phyloP scores from a whole-genome alignment of 2,888 invertebrate genomes.

The Melanophora roralis region DNA sequence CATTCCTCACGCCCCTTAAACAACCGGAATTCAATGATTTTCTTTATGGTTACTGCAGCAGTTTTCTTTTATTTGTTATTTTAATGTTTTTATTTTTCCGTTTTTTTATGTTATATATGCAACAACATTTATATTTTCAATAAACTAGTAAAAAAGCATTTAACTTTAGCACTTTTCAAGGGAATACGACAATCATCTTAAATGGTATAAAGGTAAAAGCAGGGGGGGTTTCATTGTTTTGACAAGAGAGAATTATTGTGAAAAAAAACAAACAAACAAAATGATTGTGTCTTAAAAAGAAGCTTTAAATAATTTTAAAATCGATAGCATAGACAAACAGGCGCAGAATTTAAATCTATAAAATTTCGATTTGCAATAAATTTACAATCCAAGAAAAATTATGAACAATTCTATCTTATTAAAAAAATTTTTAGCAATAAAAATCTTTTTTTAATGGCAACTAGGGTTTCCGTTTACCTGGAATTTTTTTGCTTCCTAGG shows the following conservation, averaged over 20 bases:
- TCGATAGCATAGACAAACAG: too few relatives aligned
- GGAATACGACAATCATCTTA: background rate
- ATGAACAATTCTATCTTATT: too few relatives aligned
- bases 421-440: too few relatives aligned
- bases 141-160: background rate
- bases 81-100: background rate
- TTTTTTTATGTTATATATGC: background rate
- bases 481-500: too few relatives aligned
- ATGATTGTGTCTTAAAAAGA: too few relatives aligned
- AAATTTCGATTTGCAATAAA: too few relatives aligned
- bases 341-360: too few relatives aligned
- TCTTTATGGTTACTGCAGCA: conserved; percentile 32
- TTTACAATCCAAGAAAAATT: too few relatives aligned
- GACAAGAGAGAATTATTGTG: background rate
- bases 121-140: background rate
- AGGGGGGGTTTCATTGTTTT: background rate
- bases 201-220: background rate
- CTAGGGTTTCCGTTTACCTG: too few relatives aligned
- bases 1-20: background rate
- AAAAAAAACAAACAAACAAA: background rate
- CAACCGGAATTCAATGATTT: conserved; percentile 40
- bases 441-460: too few relatives aligned
- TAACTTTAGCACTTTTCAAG: background rate
- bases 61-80: background rate
- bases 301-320: too few relatives aligned